These are phyloP conservation scores for Drosophila histrio DNA, from an alignment of 2,888 invertebrate genomes.

Conservation along the genomic window DNA sequence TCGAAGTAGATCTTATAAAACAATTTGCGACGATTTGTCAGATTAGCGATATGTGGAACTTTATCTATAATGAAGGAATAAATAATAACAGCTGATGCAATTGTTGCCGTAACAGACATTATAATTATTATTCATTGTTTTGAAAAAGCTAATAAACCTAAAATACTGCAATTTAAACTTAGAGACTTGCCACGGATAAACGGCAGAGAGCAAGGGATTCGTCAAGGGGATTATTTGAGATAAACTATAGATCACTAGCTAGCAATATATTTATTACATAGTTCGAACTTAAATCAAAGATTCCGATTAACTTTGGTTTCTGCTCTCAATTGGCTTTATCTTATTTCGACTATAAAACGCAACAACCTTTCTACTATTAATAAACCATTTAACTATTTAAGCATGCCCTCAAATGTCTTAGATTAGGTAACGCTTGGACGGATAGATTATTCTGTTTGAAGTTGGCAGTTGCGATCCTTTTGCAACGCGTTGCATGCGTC, in stretches of 20 bases:
- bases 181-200: too few relatives aligned
- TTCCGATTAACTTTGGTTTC: background rate
- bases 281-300: background rate
- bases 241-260: background rate
- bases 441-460: conserved; percentile 13
- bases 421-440: conserved; percentile 3
- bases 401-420: conserved; percentile 1
- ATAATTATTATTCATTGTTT: too few relatives aligned
- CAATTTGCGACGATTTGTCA: too few relatives aligned
- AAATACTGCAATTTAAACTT: too few relatives aligned
- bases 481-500: conserved; percentile 14
- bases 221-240: background rate
- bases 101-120: too few relatives aligned
- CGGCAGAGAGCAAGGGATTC: background rate
- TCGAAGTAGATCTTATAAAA: background rate
- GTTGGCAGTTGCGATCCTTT: conserved; percentile 21
- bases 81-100: too few relatives aligned
- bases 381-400: conserved; percentile 7
- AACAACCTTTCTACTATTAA: background rate
- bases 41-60: too few relatives aligned
- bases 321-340: too few relatives aligned
- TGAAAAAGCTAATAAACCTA: too few relatives aligned
- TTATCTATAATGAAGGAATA: too few relatives aligned
- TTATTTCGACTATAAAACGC: background rate
- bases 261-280: background rate